Evolutionary conservation across 2,888 invertebrate species (phyloP), one percentile per base, ranked within the genome.

Genomic region (Beris morrisii): DNA sequence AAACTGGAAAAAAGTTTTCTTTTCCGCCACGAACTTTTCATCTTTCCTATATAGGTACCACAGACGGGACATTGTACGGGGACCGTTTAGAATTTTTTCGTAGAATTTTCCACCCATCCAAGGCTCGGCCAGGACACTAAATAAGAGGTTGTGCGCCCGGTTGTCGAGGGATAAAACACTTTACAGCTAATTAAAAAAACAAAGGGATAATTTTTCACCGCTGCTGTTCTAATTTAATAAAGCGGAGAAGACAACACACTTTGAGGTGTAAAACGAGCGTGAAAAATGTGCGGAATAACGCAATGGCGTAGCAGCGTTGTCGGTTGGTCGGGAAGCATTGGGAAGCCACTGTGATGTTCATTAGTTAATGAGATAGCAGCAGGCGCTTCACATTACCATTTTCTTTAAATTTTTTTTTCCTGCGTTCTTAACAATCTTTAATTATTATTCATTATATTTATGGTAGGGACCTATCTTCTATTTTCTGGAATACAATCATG

Each of bases 171-270:
- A 65, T 69, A 67, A 67, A 69, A 64, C 67, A 69, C 58, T 72
- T 73, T 72, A 67, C 68, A 71, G 72, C 70, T 73, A 73, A 73
- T 73, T 73, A 73, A 72, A 73, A 61, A 73, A 71, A 72, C 70
- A 71, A 72, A 73, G 70, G 72, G 71, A 72, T 72, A 70, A 73
- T 72, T 73, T 73, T 72, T 72, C 72, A 73, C 70, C 71, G 71
- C 43, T 57, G 45, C 69, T 71, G 69, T 70, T 72, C 70, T 72
- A 71, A 69, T 72, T 71, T 70, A 72, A 72, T 72, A 70, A 72
- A 67, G 66, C 69, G 57, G 64, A 72, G 48, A 61, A 32, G 61
- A 61, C 61, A 61, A 52, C 61, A 70, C 70, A 71, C 70, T 72
- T 69, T 71, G 70, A 72, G 72, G 72, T 72, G 67, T 67, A 69